Evolutionary conservation across 2,888 invertebrate species (phyloP), one percentile per base, ranked within the genome.

Genomic region (Lasioglossum malachurum): DNA sequence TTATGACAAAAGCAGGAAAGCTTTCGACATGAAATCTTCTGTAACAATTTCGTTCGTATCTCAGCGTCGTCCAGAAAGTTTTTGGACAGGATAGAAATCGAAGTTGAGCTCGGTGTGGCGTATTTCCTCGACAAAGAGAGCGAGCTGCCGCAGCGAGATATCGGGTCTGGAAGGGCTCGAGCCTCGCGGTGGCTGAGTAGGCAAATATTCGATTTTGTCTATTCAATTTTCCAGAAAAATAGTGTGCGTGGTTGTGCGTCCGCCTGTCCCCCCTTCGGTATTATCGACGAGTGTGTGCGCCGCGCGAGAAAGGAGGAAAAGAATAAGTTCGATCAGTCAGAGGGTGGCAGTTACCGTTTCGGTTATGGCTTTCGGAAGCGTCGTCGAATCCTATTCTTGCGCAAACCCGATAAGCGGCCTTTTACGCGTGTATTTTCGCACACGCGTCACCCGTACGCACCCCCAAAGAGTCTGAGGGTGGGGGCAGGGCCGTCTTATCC

Each of bases 331-430:
- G 95, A 95, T 95, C 95, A 94, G 94, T 95, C 94, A 92, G 94
- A 38, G 74, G 94, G 94, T 93, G 95, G 94, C 95, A 94, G 95
- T 95, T 95, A 95, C 95, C 95, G 95, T 95, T 95, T 95, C 95
- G 95, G 95, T 95, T 95, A 95, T 95, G 95, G 95, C 94, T 95
- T 95, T 95, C 95, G 95, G 95, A 95, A 95, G 95, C 95, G 86
- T 93, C 93, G 93, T 92, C 93, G 95, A 95, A 95, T 95, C 94
- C 94, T 94, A 95, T 95, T 95, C 95, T 95, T 95, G 95, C 94
- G 94, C 95, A 95, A 95, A 95, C 94, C 94, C 93, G 95, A 95
- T 95, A 95, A 95, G 95, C 90, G 92, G 90, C 93, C 93, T 93
- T 92, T 93, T 92, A 90, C 92, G 92, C 92, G 92, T 92, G 92